A percentile compares a stretch with the other conserved stretches of the same genome.
Evolutionary conservation across 2,888 invertebrate species (phyloP).

Genomic region (Frankliniella fusca): DNA sequence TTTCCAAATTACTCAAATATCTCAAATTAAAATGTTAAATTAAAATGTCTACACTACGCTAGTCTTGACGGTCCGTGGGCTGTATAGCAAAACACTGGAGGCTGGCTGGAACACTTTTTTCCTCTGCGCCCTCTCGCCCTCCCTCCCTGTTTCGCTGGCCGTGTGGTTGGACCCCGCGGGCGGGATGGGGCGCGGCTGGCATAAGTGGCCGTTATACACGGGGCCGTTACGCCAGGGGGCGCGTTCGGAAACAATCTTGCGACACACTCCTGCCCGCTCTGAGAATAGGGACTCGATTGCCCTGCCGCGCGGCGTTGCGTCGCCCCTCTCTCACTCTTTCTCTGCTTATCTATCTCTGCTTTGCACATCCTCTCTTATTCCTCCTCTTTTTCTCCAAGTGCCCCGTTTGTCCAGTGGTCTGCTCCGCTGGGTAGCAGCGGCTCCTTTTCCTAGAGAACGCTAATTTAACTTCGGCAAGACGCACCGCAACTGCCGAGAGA

Average conservation of each 20-base stretch:
- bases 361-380: not conserved
- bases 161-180: no score
- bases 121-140: no score
- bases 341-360: not conserved
- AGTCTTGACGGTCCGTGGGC: no score
- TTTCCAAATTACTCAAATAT: no score
- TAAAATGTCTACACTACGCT: no score
- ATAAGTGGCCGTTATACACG: not conserved
- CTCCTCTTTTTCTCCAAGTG: not conserved
- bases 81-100: no score
- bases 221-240: not conserved
- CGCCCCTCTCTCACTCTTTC: not conserved
- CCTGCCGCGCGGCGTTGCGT: no score
- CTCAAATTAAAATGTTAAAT: no score
- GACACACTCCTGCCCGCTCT: no score
- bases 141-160: no score
- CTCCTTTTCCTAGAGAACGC: not conserved
- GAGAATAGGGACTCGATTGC: no score
- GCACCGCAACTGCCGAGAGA: not conserved
- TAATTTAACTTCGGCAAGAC: conserved; percentile 1
- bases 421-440: not conserved
- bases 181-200: not conserved
- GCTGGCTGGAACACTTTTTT: no score
- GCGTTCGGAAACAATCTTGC: not conserved
- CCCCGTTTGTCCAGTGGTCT: not conserved